phyloP scores from a whole-genome alignment of 1,140 invertebrate genomes.

The Drosophila bifasciata region DNA sequence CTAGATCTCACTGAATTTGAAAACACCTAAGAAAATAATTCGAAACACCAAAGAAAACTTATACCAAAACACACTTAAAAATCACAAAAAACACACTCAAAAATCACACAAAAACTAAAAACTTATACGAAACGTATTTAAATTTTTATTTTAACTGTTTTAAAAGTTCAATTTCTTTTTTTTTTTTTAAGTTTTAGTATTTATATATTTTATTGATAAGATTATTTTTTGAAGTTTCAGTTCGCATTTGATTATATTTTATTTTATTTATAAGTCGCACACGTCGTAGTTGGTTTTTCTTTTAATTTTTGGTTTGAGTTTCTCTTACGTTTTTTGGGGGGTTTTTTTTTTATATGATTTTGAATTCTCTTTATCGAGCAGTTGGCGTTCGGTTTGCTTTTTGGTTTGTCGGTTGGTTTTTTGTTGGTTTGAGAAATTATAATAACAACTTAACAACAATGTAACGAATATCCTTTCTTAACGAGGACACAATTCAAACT shows the following conservation, averaged over 20 bases:
- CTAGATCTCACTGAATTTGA: no score
- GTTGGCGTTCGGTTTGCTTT: constrained; percentile 50
- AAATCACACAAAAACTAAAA: constrained; percentile 6
- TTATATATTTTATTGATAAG: not conserved
- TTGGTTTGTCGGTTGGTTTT: constrained; percentile 57
- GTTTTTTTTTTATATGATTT: constrained; percentile 34
- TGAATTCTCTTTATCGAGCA: constrained; percentile 51
- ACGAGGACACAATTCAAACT: constrained; percentile 84
- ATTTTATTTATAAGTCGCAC: constrained; percentile 38
- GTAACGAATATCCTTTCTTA: constrained; percentile 84
- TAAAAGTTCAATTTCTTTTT: constrained; percentile 4
- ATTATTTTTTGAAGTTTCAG: constrained; percentile 21
- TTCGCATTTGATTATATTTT: constrained; percentile 36
- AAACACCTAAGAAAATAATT: no score
- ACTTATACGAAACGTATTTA: not conserved
- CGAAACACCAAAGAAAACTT: not conserved
- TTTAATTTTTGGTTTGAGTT: constrained; percentile 28
- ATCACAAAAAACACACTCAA: constrained; percentile 11
- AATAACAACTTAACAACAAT: constrained; percentile 84
- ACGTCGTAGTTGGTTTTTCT: constrained; percentile 36
- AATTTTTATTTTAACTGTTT: not conserved
- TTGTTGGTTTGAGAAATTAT: constrained; percentile 83
- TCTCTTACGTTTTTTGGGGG: constrained; percentile 40
- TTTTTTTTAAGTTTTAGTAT: constrained; percentile 15
- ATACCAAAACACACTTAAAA: not conserved